Conservation (phyloP, 2,113 vertebrate genomes). For the Centropus bengalensis region DNA sequence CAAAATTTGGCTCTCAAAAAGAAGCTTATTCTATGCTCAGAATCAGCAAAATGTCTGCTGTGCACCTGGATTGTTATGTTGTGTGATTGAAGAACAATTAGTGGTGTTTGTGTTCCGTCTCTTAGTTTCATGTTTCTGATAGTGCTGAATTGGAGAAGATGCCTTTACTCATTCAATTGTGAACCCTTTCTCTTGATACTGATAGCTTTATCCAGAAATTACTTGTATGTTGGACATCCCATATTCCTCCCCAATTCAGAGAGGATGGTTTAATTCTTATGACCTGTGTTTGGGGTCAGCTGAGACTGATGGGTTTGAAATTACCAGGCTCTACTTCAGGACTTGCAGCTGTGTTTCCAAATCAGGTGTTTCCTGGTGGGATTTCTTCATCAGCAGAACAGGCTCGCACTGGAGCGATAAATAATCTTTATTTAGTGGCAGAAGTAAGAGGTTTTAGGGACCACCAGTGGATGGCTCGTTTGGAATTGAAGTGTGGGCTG, state of each 20-base stretch:
- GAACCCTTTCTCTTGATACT: neutral
- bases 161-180: rapidly evolving
- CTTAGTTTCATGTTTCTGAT: neutral
- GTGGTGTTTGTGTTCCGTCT: neutral
- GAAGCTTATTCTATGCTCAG: neutral
- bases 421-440: neutral
- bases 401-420: neutral
- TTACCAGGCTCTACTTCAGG: rapidly evolving
- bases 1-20: neutral
- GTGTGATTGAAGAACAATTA: neutral
- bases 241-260: neutral
- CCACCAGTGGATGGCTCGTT: neutral
- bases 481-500: too few species aligned
- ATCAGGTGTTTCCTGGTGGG: neutral
- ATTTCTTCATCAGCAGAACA: neutral
- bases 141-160: neutral
- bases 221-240: neutral
- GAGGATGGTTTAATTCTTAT: neutral
- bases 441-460: neutral
- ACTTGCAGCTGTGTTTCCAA: neutral
- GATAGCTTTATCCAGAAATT: neutral
- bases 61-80: rapidly evolving
- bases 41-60: neutral
- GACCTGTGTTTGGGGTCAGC: neutral
- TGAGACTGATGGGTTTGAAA: neutral